phyloP scores from a whole-genome alignment of 2,888 invertebrate species.

The Nomada goodeniana region DNA sequence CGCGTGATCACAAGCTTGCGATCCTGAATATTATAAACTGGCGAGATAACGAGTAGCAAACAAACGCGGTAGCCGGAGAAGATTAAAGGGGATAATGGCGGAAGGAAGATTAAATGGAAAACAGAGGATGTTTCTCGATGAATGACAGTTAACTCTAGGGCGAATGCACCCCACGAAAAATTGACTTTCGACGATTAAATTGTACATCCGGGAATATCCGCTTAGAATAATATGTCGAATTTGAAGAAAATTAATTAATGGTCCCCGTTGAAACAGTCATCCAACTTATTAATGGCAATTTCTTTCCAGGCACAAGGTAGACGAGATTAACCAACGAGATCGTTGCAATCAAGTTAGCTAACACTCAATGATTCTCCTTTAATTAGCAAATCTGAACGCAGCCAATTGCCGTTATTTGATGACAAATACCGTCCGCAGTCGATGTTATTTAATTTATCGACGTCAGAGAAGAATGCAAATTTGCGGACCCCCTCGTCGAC shows the following conservation, averaged over 20 bases:
- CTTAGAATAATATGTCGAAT: too few relatives aligned
- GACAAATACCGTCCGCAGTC: background rate
- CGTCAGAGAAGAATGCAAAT: constrained; percentile 18
- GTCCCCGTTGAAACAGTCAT: too few relatives aligned
- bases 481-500: background rate
- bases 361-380: background rate
- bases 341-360: background rate
- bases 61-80: constrained; percentile 19
- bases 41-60: constrained; percentile 56
- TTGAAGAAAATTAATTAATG: too few relatives aligned
- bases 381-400: background rate
- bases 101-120: background rate
- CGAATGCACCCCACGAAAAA: too few relatives aligned
- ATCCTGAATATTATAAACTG: constrained; percentile 26
- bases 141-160: too few relatives aligned
- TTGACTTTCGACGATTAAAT: too few relatives aligned
- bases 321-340: too few relatives aligned
- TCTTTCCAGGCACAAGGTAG: too few relatives aligned
- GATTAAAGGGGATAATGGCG: background rate
- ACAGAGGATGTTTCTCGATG: background rate
- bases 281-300: too few relatives aligned
- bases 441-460: constrained; percentile 2
- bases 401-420: constrained; percentile 10
- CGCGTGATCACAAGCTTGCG: constrained; percentile 12
- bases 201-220: too few relatives aligned